Evolutionary conservation across 2,888 invertebrate species (phyloP), one percentile per base, ranked within the genome.

Genomic region (Clitarchus hookeri): DNA sequence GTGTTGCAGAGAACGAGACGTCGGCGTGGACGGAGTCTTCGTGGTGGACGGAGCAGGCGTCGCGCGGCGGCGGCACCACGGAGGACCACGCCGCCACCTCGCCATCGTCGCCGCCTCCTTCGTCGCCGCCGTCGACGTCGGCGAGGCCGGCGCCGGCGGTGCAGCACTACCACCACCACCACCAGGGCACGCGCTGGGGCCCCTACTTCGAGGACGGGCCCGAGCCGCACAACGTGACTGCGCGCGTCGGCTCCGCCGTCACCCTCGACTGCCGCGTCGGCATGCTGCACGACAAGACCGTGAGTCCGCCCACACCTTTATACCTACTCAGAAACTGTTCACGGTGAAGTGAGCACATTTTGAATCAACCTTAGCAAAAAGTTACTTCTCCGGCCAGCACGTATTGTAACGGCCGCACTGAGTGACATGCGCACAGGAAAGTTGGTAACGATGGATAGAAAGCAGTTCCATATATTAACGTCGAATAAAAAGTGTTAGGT

Each of bases 131-230:
- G n/a, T 44, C 25, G 23, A 48, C 26, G 54, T 85, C 48, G 53
- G 44, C 11, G 79, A 48, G 8, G 48, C 53, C 85, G 77, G 77
- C 65, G 13, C 84, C 26, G 16, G 19, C 12, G 27, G 54, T 12
- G 36, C 78, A 44, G 84, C 84, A 26, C 25, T 79, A 25, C 44
- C 86, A 87, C 44, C 86, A 86, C 84, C 87, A 87, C 78, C 87
- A 87, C 79, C 86, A 84, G 16, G 87, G 87, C 8, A 23, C 87
- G 16, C 86, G 88, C n/a, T 88, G 86, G 86, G 92, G 93, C 0
- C 94, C 94, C 4, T 94, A 93, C 90, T 94, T 94, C 90, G 93
- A 94, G 90, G 94, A 94, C 88, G 94, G 94, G 86, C 91, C 92
- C 36, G 93, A 92, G 86, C 92, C 92, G 79, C 91, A 92, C 88